These are phyloP conservation scores for Loriculus beryllinus DNA, from an alignment of 2,797 vertebrate genomes.

Conservation along the genomic window DNA sequence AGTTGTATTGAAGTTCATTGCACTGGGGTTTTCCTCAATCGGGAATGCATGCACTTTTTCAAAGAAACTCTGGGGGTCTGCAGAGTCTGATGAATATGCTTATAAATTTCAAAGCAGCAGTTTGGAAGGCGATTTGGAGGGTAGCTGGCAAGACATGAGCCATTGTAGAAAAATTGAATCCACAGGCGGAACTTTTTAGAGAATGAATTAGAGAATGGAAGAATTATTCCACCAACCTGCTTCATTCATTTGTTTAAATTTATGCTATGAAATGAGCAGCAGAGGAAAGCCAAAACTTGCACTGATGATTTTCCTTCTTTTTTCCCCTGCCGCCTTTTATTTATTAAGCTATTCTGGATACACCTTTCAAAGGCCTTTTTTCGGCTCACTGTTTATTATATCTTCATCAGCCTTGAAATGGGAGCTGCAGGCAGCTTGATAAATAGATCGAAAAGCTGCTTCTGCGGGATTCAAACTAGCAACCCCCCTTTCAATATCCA, in stretches of 20 bases:
- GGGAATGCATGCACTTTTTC: background rate
- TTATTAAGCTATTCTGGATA: conserved; percentile 61
- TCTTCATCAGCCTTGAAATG: conserved; percentile 53
- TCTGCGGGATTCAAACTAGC: background rate
- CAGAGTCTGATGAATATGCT: background rate
- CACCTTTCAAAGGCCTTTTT: conserved; percentile 34
- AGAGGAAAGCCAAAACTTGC: background rate
- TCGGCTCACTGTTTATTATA: conserved; percentile 41
- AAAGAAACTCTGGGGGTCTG: background rate
- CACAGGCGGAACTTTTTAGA: background rate
- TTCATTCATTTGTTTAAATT: conserved; percentile 32
- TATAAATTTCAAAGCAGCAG: background rate
- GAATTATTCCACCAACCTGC: background rate
- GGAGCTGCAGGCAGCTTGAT: conserved; percentile 43
- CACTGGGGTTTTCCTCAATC: background rate
- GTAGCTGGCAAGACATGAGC: background rate
- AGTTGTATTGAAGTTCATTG: background rate
- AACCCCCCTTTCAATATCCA: background rate
- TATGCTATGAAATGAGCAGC: background rate
- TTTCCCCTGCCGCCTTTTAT: background rate
- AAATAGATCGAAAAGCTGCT: conserved; percentile 48
- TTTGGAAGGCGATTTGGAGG: background rate
- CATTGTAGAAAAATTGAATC: background rate
- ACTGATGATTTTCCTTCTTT: background rate
- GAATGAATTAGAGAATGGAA: background rate